Evolutionary conservation across 2,113 vertebrate genomes (phyloP), one percentile per base, ranked within the genome.

Genomic region (Beaufortia kweichowensis): DNA sequence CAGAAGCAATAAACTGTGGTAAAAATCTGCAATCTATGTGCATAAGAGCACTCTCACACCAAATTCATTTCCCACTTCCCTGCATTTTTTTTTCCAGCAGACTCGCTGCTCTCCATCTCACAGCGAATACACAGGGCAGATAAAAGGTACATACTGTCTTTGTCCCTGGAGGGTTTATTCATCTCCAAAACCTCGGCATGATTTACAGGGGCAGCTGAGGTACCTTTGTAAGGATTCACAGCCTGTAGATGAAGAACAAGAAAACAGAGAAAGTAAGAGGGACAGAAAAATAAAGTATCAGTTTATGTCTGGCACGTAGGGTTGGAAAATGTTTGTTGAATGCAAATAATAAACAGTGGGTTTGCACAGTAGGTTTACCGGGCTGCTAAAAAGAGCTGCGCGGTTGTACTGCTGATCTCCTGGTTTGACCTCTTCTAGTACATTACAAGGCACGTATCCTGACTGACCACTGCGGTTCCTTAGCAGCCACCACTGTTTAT

Each of bases 401-500:
- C 68, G 82, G 50, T 76, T 70, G 77, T 65, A 60, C 2, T 60
- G 69, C 0, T 72, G 83, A 7, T 97, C 95, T 39, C 94, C 95
- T 0, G 89, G 84, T 77, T 88, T 91, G 53, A 93, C 83, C 69
- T 96, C 89, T 1, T 93, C 93, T 85, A 99, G 91, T 79, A 98
- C 94, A 83, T 96, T 98, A 80, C 90, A 92, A 0, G 97, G 97
- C 61, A 98, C 96, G 0, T 94, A 97, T 39, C 97, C 97, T 0
- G 93, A 85, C 89, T 98, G 95, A 21, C 95, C 95, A 0, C 94
- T 96, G 79, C 94, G 90, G 82, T 93, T 98, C 57, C 94, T 88
- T 67, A 98, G 78, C 83, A 95, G 94, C 96, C 97, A 96, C 97
- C 96, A 99, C 85, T 97, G 95, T 82, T 94, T 95, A 57, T 93